Evolutionary conservation across 2,888 invertebrate species (phyloP).

Genomic region (Tipula vernalis): DNA sequence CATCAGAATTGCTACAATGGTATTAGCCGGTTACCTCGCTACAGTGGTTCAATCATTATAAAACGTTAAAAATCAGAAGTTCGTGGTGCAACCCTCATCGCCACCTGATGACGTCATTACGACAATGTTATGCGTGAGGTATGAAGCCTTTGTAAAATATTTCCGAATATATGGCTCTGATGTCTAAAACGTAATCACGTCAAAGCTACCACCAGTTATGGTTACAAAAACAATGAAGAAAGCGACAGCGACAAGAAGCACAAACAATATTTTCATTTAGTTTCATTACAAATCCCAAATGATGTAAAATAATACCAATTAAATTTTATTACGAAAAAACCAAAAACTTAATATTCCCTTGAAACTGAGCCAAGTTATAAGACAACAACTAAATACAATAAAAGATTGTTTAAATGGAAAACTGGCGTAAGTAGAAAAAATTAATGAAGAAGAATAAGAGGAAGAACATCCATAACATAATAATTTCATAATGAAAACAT

Average conservation of each 20-base stretch:
- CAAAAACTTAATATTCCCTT: background rate
- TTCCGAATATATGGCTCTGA: no score
- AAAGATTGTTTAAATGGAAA: background rate
- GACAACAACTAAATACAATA: background rate
- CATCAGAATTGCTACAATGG: no score
- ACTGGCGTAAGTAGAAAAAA: background rate
- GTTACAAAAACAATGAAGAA: no score
- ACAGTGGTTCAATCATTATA: no score
- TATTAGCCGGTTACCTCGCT: no score
- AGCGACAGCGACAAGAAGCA: background rate
- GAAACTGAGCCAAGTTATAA: background rate
- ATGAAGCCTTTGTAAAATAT: no score
- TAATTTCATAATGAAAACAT: background rate
- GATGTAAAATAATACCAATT: background rate
- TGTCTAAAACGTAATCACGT: no score
- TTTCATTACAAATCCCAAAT: background rate
- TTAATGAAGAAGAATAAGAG: background rate
- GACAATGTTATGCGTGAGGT: no score
- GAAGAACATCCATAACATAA: background rate
- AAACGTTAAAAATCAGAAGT: no score
- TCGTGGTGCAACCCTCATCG: no score
- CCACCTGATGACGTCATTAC: no score
- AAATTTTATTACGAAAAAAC: background rate
- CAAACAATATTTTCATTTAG: background rate
- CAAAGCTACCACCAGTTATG: no score